A percentile compares a stretch with the other conserved stretches of the same genome.
Conservation (phyloP, 2,888 invertebrate genomes). For the Clivina fossor region DNA sequence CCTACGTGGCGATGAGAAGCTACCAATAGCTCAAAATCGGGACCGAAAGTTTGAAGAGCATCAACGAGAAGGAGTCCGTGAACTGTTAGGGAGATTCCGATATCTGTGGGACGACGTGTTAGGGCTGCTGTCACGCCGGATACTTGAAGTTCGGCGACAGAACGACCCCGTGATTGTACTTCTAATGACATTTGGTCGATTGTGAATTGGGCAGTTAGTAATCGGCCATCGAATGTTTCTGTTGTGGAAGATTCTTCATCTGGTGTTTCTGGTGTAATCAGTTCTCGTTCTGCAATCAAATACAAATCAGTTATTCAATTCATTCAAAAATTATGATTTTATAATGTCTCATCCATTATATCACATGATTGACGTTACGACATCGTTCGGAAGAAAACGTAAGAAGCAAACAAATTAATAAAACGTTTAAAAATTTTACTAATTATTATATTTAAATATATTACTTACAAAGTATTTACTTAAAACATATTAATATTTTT, state of each 20-base stretch:
- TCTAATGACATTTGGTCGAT: conserved; percentile 86
- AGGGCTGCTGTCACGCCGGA: conserved; percentile 80
- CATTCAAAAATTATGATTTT: too few species aligned
- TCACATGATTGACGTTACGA: too few species aligned
- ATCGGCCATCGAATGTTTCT: conserved; percentile 47
- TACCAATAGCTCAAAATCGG: conserved; percentile 90
- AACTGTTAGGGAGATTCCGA: conserved; percentile 80
- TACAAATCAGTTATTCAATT: too few species aligned
- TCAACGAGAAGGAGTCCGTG: conserved; percentile 92
- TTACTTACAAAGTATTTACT: too few species aligned
- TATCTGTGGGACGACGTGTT: conserved; percentile 73
- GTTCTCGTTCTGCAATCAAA: too few species aligned
- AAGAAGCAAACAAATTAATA: too few species aligned
- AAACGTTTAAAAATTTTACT: too few species aligned
- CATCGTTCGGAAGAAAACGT: too few species aligned
- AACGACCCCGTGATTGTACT: conserved; percentile 82
- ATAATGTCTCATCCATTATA: too few species aligned
- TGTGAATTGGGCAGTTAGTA: conserved; percentile 82
- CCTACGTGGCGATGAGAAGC: conserved; percentile 95
- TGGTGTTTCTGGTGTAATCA: too few species aligned
- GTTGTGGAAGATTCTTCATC: conserved; percentile 38
- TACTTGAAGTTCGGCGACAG: conserved; percentile 91
- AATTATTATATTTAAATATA: too few species aligned
- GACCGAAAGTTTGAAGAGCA: conserved; percentile 92
- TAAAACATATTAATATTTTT: too few species aligned